Conservation (phyloP, 1,140 invertebrate species). For the Hestina assimilis region DNA sequence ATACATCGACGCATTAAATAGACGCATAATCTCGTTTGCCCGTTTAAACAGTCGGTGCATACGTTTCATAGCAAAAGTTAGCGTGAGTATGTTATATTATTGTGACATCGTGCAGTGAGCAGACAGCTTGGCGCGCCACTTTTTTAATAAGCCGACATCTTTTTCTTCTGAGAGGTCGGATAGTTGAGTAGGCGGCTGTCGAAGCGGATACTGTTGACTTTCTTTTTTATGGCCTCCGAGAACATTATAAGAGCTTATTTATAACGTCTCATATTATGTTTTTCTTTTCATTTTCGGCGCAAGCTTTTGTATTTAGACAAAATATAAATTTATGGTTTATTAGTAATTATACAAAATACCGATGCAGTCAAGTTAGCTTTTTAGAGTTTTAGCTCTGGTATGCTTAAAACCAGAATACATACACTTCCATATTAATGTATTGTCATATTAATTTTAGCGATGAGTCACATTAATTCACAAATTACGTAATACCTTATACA, state of each 20-base stretch:
- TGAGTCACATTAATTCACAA: conserved; percentile 53
- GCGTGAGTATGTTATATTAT: conserved; percentile 21
- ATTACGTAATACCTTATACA: conserved; percentile 64
- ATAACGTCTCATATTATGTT: neutral
- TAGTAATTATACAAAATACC: neutral
- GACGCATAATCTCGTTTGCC: conserved; percentile 7
- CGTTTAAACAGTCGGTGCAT: conserved; percentile 30
- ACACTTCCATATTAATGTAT: conserved; percentile 7
- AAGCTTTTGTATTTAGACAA: too few relatives aligned
- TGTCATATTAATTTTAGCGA: conserved; percentile 51
- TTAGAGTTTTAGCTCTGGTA: too few relatives aligned
- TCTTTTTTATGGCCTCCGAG: conserved; percentile 68
- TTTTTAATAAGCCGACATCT: conserved; percentile 57
- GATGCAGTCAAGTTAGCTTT: too few relatives aligned
- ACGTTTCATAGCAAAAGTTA: conserved; percentile 35
- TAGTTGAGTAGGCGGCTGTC: conserved; percentile 47
- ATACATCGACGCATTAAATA: conserved; percentile 21
- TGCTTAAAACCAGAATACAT: neutral
- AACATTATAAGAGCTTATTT: conserved; percentile 37
- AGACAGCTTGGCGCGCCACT: conserved; percentile 75
- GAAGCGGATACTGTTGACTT: conserved; percentile 60
- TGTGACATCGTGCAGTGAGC: conserved; percentile 34
- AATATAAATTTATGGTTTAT: too few relatives aligned
- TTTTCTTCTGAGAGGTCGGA: conserved; percentile 55
- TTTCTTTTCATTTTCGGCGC: too few relatives aligned